Evolutionary conservation across 2,113 vertebrate genomes (phyloP), one percentile per base, ranked within the genome.

Genomic region (Lamprologus ornatipinnis): DNA sequence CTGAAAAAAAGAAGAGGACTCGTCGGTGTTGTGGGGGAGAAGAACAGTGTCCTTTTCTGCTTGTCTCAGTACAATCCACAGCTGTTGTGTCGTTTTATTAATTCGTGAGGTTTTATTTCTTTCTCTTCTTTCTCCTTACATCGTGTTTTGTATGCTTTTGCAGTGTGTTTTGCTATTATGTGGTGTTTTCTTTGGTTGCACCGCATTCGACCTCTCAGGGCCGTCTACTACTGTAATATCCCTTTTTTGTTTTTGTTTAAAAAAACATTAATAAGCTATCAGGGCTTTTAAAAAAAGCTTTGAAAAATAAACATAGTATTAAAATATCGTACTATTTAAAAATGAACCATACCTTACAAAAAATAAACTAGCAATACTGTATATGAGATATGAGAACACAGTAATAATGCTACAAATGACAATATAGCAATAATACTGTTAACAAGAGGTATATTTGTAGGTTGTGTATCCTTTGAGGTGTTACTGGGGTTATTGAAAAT

Each of bases 191-290:
- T 9, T 42, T 9, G n/a, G 7, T 70, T 70, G 37, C n/a, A 42
- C 12, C 3, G 7, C 7, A 2, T 70, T 70, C 1, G 12, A 70
- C 65, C 65, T 15, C 37, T 70, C 65, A 23, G 5, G 37, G 12
- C n/a, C 3, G 0, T 23, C n/a, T 63, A 4, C n/a, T 23, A 21
- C 0, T 42, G 73, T 33, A 31, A 83, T 83, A 35, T 70, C 15
- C 47, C 5, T 1, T 28, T 63, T 63, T 35, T 19, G 15, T 40
- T 63, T 63, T 63, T n/a, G 15, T 70, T 40, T 19, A 8, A 15
- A 15, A 54, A 54, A 3, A 0, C 9, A 1, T 26, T 47, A 47
- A 2, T 26, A 17, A 45, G 14, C 13, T 54, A 1, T 15, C 3
- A 15, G 31, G 12, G 26, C 57, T 60, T 58, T 58, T 1, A 6